phyloP scores from a whole-genome alignment of 2,888 invertebrate genomes.

The Cryptocephalus primarius region DNA sequence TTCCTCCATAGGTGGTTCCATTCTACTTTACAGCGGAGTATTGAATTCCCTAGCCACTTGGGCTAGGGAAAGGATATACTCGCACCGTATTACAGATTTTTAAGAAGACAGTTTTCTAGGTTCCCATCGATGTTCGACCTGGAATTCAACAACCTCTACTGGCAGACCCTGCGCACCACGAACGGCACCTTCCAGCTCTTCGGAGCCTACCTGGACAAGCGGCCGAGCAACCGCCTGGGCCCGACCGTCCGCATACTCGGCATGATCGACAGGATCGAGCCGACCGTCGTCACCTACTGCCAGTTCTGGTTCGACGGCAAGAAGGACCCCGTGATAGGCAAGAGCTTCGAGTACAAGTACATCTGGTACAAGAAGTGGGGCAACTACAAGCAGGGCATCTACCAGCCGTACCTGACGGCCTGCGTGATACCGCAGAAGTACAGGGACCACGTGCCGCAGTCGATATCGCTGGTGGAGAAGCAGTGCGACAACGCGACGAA shows the following conservation, averaged over 20 bases:
- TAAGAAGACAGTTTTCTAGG: conserved; percentile 22
- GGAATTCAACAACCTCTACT: conserved; percentile 87
- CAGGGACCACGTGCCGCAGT: conserved; percentile 62
- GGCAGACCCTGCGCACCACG: conserved; percentile 74
- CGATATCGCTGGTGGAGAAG: conserved; percentile 76
- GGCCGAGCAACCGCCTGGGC: conserved; percentile 66
- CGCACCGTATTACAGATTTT: too few species aligned
- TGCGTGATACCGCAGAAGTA: conserved; percentile 75
- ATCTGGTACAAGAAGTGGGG: conserved; percentile 94
- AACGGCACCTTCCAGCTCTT: conserved; percentile 87
- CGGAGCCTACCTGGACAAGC: conserved; percentile 80
- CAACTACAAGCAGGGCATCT: conserved; percentile 81
- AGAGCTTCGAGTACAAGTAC: conserved; percentile 82
- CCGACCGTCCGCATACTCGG: conserved; percentile 71
- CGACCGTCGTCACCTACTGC: conserved; percentile 70
- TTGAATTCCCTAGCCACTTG: too few species aligned
- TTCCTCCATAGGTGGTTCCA: too few species aligned
- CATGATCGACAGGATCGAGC: conserved; percentile 85
- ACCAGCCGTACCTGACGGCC: conserved; percentile 83
- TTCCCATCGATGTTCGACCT: conserved; percentile 84
- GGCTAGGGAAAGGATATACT: too few species aligned
- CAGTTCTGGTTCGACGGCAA: conserved; percentile 84
- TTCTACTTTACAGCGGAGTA: too few species aligned
- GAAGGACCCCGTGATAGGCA: conserved; percentile 68
- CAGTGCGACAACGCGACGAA: conserved; percentile 79